phyloP scores from a whole-genome alignment of 1,140 invertebrate species.

The Conus betulinus region DNA sequence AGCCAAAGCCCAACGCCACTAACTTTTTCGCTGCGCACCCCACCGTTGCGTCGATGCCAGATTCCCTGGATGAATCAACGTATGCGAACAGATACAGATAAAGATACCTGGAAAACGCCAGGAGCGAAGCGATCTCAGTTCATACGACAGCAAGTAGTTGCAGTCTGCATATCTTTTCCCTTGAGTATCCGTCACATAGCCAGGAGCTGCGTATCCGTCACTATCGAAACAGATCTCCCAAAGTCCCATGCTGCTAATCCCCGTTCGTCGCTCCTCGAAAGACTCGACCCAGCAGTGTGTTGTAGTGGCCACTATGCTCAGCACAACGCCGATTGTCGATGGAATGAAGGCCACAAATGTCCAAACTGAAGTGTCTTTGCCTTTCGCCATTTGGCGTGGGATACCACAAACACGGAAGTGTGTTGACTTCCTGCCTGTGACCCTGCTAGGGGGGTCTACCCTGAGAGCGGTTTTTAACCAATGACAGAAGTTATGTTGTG shows the following conservation, averaged over 20 bases:
- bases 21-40: no score
- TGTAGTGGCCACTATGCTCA: constrained; percentile 27
- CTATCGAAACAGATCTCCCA: constrained; percentile 43
- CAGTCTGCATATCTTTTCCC: constrained; percentile 40
- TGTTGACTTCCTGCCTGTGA: not conserved
- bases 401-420: not conserved
- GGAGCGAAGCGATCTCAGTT: constrained; percentile 31
- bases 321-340: constrained; percentile 28
- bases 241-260: constrained; percentile 36
- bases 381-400: constrained; percentile 44
- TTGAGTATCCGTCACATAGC: constrained; percentile 22
- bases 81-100: no score
- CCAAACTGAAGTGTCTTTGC: constrained; percentile 26
- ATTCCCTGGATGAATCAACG: no score
- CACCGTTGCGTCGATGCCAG: no score
- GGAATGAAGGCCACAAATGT: constrained; percentile 29
- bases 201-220: constrained; percentile 38
- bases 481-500: not conserved
- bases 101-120: constrained; percentile 45
- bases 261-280: constrained; percentile 29
- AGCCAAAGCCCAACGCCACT: no score
- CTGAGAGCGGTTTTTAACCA: not conserved
- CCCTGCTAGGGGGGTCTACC: no score
- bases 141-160: constrained; percentile 38
- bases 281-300: constrained; percentile 42